phyloP scores from a whole-genome alignment of 1,140 invertebrate genomes.

The Planococcus citri region DNA sequence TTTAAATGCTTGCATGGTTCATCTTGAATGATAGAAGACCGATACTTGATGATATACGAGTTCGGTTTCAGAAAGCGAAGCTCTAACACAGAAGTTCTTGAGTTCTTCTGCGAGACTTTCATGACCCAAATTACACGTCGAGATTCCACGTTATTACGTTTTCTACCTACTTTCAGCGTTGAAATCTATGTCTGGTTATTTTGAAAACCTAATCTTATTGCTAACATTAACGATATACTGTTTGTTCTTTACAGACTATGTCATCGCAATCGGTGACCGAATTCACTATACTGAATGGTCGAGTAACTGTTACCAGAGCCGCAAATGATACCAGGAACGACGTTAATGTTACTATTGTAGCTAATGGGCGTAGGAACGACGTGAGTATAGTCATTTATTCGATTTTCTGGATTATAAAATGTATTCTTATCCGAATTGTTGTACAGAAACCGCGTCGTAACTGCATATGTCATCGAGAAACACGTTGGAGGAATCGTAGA shows the following conservation, averaged over 20 bases:
- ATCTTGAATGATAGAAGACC: no score
- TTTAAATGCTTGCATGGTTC: no score
- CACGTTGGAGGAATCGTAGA: slow-evolving; percentile 12
- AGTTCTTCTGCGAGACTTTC: no score
- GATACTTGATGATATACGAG: no score
- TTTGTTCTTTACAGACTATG: not conserved
- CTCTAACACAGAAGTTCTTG: no score
- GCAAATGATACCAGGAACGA: slow-evolving; percentile 11
- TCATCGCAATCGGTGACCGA: slow-evolving; percentile 2
- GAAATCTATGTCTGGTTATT: no score
- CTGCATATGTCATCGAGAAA: slow-evolving; percentile 4
- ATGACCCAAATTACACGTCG: no score
- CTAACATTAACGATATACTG: no score
- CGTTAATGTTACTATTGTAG: slow-evolving; percentile 5
- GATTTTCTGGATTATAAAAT: not conserved
- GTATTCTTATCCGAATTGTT: not conserved
- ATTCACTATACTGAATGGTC: slow-evolving; percentile 10
- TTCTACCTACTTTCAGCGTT: no score
- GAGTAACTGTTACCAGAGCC: not conserved
- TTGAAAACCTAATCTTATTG: no score
- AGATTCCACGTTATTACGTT: no score
- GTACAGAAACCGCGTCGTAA: not conserved
- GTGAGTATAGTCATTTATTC: not conserved
- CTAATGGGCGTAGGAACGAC: not conserved
- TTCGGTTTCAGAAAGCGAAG: no score